A percentile compares a stretch with the other conserved stretches of the same genome.
Conservation (phyloP, 2,888 invertebrate species). For the Scotopteryx bipunctaria region DNA sequence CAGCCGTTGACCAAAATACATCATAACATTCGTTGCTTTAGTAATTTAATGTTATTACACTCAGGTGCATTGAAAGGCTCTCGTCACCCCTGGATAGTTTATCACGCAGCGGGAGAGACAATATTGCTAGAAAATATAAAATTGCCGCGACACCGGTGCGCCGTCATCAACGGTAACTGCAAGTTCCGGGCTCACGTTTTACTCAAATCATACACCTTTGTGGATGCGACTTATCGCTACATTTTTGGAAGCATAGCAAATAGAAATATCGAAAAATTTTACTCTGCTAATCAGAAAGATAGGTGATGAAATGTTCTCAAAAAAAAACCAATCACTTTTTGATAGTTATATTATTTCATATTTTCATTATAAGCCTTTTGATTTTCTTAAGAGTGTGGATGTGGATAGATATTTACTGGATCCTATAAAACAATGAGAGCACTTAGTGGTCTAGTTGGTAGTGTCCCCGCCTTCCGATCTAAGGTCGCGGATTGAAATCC, state of each 20-base stretch:
- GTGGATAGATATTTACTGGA: too few relatives aligned
- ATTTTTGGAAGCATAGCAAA: background rate
- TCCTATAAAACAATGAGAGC: too few relatives aligned
- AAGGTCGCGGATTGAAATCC: too few relatives aligned
- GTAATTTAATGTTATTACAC: conserved; percentile 20
- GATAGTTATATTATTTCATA: too few relatives aligned
- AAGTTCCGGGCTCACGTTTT: conserved; percentile 43
- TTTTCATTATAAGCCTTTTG: too few relatives aligned
- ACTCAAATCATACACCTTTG: conserved; percentile 12
- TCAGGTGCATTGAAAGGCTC: conserved; percentile 6
- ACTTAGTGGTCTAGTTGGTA: too few relatives aligned
- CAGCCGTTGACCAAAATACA: conserved; percentile 10
- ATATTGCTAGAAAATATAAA: conserved; percentile 53
- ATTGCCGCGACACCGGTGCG: conserved; percentile 41
- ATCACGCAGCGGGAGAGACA: conserved; percentile 43
- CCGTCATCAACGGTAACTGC: conserved; percentile 63
- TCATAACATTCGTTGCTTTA: conserved; percentile 7
- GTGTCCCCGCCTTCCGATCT: too few relatives aligned
- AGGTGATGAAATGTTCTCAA: too few relatives aligned
- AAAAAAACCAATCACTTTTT: too few relatives aligned
- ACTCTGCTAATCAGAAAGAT: too few relatives aligned
- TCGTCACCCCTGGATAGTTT: conserved; percentile 41
- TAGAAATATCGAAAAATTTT: background rate
- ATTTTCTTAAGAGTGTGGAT: too few relatives aligned
- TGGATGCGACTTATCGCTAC: conserved; percentile 9